phyloP scores from a whole-genome alignment of 2,113 vertebrate species.

The Ursus arctos region DNA sequence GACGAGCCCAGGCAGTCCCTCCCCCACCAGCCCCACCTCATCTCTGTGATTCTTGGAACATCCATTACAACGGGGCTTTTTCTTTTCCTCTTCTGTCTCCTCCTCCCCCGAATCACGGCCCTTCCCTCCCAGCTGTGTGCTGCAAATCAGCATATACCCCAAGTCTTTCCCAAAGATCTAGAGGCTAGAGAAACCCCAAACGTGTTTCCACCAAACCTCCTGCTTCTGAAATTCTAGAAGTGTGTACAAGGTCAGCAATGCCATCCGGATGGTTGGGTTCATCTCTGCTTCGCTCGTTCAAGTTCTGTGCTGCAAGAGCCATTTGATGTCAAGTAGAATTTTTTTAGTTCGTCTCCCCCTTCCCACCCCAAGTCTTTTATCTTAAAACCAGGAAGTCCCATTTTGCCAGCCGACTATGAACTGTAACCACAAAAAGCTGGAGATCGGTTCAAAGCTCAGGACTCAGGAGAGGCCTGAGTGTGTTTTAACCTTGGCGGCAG shows the following conservation, averaged over 20 bases:
- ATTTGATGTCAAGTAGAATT: slow-evolving; percentile 9
- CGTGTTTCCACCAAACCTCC: background rate
- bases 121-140: slow-evolving; percentile 41
- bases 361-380: slow-evolving; percentile 64
- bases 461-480: slow-evolving; percentile 62
- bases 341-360: background rate
- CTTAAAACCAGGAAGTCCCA: slow-evolving; percentile 73
- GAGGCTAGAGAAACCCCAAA: background rate
- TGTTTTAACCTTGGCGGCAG: slow-evolving; percentile 39
- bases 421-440: slow-evolving; percentile 74
- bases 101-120: background rate
- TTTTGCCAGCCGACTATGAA: slow-evolving; percentile 72
- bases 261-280: background rate
- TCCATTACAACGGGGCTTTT: background rate
- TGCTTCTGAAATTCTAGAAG: background rate
- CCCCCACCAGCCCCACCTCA: background rate
- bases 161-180: background rate
- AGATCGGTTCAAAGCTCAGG: slow-evolving; percentile 69
- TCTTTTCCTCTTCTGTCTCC: background rate
- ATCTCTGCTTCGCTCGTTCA: slow-evolving; percentile 13
- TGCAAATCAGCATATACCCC: background rate
- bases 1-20: background rate
- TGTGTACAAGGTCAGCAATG: slow-evolving; percentile 14
- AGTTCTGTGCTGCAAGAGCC: slow-evolving; percentile 50
- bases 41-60: slow-evolving; percentile 44